Evolutionary conservation across 2,113 vertebrate species (phyloP).

Genomic region (Cathartes aura): DNA sequence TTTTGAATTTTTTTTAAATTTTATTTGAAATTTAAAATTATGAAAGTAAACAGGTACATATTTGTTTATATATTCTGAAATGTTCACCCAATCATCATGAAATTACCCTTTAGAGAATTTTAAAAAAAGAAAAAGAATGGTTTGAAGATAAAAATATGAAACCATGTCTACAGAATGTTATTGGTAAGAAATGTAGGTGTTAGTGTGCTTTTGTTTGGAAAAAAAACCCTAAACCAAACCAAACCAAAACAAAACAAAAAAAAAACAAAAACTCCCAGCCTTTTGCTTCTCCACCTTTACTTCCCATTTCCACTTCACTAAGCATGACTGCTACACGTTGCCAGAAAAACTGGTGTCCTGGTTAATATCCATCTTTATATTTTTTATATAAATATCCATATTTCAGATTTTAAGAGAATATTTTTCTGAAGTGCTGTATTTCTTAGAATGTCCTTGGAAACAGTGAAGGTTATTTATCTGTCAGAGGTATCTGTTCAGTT

Average conservation of each 20-base stretch:
- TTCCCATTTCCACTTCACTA: neutral
- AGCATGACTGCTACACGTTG: neutral
- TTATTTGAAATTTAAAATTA: neutral
- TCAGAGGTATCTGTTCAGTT: neutral
- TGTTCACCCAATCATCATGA: neutral
- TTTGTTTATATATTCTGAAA: neutral
- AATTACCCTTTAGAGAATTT: neutral
- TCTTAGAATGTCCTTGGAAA: neutral
- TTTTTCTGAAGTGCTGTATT: neutral
- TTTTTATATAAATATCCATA: neutral
- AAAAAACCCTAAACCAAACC: neutral
- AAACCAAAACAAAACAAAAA: fast-evolving
- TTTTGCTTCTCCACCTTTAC: neutral
- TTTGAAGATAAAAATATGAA: neutral
- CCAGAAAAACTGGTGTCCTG: neutral
- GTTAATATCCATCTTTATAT: neutral
- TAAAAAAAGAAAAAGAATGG: neutral
- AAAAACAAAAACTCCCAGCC: fast-evolving
- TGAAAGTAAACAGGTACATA: neutral
- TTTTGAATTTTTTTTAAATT: neutral
- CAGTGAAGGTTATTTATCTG: neutral
- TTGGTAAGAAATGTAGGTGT: neutral
- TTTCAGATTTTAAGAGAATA: neutral
- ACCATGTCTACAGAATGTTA: neutral
- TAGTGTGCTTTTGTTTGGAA: neutral